A percentile compares a stretch with the other conserved stretches of the same genome.
These are phyloP conservation scores for Menura novaehollandiae DNA, from an alignment of 2,113 vertebrate genomes.

Conservation along the genomic window DNA sequence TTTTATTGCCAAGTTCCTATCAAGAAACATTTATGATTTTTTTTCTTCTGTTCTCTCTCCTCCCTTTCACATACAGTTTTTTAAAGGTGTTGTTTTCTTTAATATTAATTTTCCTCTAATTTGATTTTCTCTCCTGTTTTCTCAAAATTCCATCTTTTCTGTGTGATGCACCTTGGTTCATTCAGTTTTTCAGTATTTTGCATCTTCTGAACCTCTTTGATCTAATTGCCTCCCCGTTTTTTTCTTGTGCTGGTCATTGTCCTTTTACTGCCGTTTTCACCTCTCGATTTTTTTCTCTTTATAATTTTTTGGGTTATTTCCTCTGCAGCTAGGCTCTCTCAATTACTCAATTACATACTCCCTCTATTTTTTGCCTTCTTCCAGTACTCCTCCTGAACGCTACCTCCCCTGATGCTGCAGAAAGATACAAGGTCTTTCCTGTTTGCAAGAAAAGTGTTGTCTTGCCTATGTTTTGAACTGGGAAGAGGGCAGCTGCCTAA, in stretches of 20 bases:
- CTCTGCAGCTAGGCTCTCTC: not conserved
- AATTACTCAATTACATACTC: not conserved
- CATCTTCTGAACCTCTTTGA: not conserved
- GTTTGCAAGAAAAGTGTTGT: not conserved
- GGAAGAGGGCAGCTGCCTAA: not conserved
- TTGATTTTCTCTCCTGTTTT: not conserved
- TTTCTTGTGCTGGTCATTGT: not conserved
- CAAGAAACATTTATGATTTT: not conserved
- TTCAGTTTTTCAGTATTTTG: not conserved
- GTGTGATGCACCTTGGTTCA: not conserved
- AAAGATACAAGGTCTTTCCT: not conserved
- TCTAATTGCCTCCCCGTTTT: not conserved
- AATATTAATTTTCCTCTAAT: not conserved
- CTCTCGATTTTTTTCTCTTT: not conserved
- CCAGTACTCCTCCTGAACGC: not conserved
- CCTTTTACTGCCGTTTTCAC: not conserved
- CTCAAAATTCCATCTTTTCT: not conserved
- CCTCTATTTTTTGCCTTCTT: not conserved
- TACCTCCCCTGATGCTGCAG: slow-evolving; percentile 31
- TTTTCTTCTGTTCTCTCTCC: not conserved
- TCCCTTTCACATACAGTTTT: not conserved
- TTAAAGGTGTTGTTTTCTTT: not conserved
- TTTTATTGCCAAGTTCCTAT: not conserved
- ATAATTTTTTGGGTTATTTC: not conserved
- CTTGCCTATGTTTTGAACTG: not conserved